Evolutionary conservation across 2,888 invertebrate genomes (phyloP), one percentile per base, ranked within the genome.

Genomic region (Phengaris arion): DNA sequence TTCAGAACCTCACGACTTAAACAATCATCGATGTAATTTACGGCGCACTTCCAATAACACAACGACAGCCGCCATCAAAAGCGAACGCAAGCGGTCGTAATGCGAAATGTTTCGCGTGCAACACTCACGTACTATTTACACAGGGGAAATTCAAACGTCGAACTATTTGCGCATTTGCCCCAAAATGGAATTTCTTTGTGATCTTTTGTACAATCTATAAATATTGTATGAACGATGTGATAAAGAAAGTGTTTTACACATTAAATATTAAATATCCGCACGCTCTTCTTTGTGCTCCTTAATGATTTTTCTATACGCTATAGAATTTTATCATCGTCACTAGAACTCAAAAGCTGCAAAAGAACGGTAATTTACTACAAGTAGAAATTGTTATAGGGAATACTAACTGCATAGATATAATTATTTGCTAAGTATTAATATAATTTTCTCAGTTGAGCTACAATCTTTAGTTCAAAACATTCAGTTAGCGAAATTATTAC

Each of bases 71-170:
- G 48, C 52, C 57, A 82, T 81, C 79, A 80, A 80, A 77, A 76
- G 75, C 72, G 76, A 72, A 76, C 74, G 68, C 68, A 73, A 74
- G 77, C 75, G 76, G 84, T 84, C 86, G 87, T 88, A 88, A 88
- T 87, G 87, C 86, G 84, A 84, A 86, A 88, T 89, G 90, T 89
- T 89, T 90, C 86, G 88, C 88, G 88, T 89, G 89, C 88, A 90
- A 85, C 85, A 83, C 83, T 83, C 85, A 85, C 84, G 80, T 81
- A 83, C 86, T 86, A 91, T 92, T 92, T 92, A 91, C 92, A 90
- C 92, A 89, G 81, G 92, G 90, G 91, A 92, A 92, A 92, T 92
- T 89, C 91, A 89, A 90, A 91, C 88, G 87, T 91, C 91, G 89
- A 92, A 92, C 90, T 92, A 90, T 91, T 91, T 90, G 90, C 87